Percentiles rank a stretch among this genome's conserved stretches.
These are phyloP conservation scores for Saguinus midas DNA, from an alignment of 2,113 vertebrate species.

Conservation along the genomic window DNA sequence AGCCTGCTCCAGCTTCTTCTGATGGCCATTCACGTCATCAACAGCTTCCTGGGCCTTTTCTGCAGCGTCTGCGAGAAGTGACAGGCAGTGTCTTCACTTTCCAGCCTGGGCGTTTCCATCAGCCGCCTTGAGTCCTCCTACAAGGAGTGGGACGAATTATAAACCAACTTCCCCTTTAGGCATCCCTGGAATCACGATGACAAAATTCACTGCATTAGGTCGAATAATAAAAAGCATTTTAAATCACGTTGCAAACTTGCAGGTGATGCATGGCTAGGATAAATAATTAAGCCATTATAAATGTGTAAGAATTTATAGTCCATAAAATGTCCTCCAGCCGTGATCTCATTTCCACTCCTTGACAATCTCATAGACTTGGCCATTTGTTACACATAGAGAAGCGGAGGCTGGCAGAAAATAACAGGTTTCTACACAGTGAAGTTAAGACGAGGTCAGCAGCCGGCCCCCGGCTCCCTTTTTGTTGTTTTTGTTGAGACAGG, in stretches of 20 bases:
- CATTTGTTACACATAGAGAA: neutral
- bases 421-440: neutral
- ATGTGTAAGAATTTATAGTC: neutral
- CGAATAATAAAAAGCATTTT: neutral
- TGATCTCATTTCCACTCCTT: neutral
- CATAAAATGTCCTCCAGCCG: neutral
- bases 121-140: neutral
- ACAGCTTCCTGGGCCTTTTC: constrained; percentile 80
- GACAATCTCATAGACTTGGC: neutral
- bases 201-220: neutral
- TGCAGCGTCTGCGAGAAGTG: constrained; percentile 82
- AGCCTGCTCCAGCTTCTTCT: constrained; percentile 80
- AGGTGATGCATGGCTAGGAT: neutral
- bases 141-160: neutral
- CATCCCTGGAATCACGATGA: neutral
- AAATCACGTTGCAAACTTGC: neutral
- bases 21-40: constrained; percentile 80
- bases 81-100: constrained; percentile 32
- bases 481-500: too few species aligned
- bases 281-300: neutral
- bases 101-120: neutral
- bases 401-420: neutral
- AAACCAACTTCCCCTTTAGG: neutral
- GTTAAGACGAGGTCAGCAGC: neutral
- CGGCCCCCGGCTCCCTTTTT: neutral